Conservation (phyloP, 2,113 vertebrate genomes). For the Lophura nycthemera region DNA sequence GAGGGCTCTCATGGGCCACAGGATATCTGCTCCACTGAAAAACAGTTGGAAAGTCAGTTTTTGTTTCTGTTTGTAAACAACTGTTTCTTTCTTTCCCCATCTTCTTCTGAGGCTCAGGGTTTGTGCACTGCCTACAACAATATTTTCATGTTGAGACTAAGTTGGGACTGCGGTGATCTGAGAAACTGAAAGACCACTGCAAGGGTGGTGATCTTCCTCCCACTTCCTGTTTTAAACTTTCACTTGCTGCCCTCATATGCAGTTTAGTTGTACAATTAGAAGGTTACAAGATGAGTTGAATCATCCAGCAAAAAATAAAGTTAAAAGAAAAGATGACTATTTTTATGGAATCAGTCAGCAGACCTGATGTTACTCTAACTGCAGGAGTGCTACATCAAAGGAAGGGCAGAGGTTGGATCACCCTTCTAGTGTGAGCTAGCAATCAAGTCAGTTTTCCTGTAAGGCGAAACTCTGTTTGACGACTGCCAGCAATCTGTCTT, state of each 20-base stretch:
- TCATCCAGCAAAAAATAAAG: background rate
- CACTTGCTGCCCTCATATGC: background rate
- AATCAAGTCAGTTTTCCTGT: background rate
- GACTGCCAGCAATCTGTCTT: background rate
- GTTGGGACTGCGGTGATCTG: background rate
- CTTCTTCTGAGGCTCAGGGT: background rate
- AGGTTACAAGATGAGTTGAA: background rate
- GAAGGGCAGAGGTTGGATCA: background rate
- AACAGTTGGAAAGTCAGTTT: background rate
- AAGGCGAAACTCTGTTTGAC: background rate
- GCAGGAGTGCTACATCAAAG: background rate
- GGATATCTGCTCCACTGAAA: background rate
- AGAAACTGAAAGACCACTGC: background rate
- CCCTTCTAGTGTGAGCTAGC: background rate
- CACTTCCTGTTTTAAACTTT: background rate
- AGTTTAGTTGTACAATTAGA: background rate
- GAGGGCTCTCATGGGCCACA: background rate
- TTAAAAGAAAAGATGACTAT: background rate
- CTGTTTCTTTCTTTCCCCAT: background rate
- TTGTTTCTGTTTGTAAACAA: background rate
- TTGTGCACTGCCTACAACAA: background rate
- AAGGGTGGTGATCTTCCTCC: background rate
- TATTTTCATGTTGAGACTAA: background rate
- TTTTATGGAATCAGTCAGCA: background rate
- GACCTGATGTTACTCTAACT: background rate